Evolutionary conservation across 2,888 invertebrate species (phyloP).

Genomic region (Athalia cordata): DNA sequence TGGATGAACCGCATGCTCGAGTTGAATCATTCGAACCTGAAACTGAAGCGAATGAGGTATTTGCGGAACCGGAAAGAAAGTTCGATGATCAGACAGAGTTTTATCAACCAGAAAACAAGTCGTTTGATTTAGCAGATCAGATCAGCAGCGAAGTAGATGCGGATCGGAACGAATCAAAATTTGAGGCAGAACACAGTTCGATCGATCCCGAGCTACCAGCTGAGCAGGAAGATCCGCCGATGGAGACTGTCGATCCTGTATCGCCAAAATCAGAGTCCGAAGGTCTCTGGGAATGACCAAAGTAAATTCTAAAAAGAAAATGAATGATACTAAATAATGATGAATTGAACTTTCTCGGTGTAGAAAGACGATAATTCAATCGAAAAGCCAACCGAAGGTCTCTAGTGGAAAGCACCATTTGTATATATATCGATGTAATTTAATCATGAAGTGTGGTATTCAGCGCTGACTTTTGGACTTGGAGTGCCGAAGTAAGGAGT

Average conservation of each 20-base stretch:
- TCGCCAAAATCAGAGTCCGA: constrained; percentile 23
- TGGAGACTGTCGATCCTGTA: neutral
- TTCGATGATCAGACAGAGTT: neutral
- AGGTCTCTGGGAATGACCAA: neutral
- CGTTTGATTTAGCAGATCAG: neutral
- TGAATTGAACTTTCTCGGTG: neutral
- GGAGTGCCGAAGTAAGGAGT: constrained; percentile 57
- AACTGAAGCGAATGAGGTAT: constrained; percentile 6
- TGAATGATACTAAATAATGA: neutral
- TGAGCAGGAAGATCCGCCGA: neutral
- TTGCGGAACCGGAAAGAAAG: neutral
- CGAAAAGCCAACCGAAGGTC: neutral
- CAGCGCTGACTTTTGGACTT: constrained; percentile 35
- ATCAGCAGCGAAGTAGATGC: neutral
- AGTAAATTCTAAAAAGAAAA: neutral
- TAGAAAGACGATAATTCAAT: neutral
- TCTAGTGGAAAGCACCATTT: neutral
- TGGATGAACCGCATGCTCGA: too few species aligned
- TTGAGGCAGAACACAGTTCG: neutral
- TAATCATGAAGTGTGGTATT: constrained; percentile 31
- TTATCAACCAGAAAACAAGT: constrained; percentile 12
- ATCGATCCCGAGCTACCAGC: neutral
- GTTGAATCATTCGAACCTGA: too few species aligned
- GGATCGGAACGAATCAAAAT: neutral
- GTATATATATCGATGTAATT: constrained; percentile 1